Evolutionary conservation across 2,113 vertebrate species (phyloP).

Genomic region (Pipa parva): DNA sequence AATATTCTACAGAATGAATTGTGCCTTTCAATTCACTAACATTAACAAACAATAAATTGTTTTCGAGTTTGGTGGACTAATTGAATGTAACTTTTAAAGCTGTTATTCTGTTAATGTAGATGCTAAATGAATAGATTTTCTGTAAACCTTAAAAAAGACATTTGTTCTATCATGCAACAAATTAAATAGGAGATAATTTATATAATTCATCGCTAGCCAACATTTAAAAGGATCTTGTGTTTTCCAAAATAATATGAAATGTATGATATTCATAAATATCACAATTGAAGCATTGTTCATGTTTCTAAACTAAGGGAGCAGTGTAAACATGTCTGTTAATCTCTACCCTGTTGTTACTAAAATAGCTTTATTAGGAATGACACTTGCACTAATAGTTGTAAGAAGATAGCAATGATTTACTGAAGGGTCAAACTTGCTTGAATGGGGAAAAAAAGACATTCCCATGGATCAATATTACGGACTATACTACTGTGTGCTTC

Average conservation of each 20-base stretch:
- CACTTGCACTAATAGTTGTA: background rate
- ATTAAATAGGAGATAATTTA: slow-evolving; percentile 69
- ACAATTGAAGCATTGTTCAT: slow-evolving; percentile 43
- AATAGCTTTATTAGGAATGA: slow-evolving; percentile 19
- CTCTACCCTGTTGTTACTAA: slow-evolving; percentile 41
- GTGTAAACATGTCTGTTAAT: slow-evolving; percentile 34
- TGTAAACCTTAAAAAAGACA: slow-evolving; percentile 63
- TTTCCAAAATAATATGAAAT: slow-evolving; percentile 74
- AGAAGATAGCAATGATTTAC: background rate
- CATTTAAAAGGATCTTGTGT: slow-evolving; percentile 62
- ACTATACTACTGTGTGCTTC: too few relatives aligned
- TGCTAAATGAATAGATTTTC: slow-evolving; percentile 76
- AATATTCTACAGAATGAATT: slow-evolving; percentile 42
- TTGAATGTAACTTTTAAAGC: slow-evolving; percentile 70
- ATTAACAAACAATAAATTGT: slow-evolving; percentile 62
- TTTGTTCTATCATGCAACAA: slow-evolving; percentile 67
- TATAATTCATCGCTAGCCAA: slow-evolving; percentile 56
- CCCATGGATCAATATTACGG: too few relatives aligned
- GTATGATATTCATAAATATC: slow-evolving; percentile 58
- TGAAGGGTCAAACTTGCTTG: too few relatives aligned
- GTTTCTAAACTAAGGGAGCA: slow-evolving; percentile 47
- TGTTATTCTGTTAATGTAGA: slow-evolving; percentile 52
- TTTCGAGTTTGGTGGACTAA: slow-evolving; percentile 77
- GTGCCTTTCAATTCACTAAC: slow-evolving; percentile 45
- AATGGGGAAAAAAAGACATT: too few relatives aligned